Evolutionary conservation across 2,888 invertebrate genomes (phyloP).

Genomic region (Leptopterna dolabrata): DNA sequence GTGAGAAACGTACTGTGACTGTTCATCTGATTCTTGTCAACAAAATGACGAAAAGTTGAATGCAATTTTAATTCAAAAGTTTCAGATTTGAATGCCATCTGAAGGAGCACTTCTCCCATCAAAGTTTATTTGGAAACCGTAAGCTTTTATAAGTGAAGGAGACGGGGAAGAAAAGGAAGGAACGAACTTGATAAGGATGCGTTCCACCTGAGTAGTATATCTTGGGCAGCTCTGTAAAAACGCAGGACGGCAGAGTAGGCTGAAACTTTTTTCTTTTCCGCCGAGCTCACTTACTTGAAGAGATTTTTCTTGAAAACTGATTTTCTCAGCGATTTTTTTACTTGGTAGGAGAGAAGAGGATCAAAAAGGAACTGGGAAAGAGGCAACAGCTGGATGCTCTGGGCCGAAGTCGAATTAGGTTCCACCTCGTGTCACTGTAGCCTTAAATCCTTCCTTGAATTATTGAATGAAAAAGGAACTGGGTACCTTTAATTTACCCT

Average conservation of each 20-base stretch:
- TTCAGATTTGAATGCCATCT: constrained; percentile 7
- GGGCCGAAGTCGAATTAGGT: not conserved
- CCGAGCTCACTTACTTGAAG: not conserved
- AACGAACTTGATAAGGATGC: constrained; percentile 21
- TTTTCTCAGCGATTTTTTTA: not conserved
- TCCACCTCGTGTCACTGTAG: not conserved
- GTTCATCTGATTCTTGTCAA: not conserved
- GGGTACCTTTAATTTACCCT: not conserved
- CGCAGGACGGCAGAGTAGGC: not conserved
- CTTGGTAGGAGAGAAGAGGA: not conserved
- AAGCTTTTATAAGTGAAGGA: not conserved
- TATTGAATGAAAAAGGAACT: constrained; percentile 15
- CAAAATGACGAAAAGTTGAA: not conserved
- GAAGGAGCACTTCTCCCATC: not conserved
- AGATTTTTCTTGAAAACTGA: constrained; percentile 4
- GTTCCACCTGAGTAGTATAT: constrained; percentile 32
- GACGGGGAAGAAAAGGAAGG: not conserved
- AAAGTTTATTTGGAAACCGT: constrained; percentile 13
- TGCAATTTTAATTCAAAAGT: constrained; percentile 37
- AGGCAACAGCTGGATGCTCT: constrained; percentile 16
- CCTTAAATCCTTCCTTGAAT: not conserved
- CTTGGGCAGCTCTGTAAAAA: not conserved
- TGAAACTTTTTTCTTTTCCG: not conserved
- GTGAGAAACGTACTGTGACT: no score
- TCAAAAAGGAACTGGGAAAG: not conserved